Conservation (phyloP, 2,888 invertebrate genomes). For the Candidula unifasciata region DNA sequence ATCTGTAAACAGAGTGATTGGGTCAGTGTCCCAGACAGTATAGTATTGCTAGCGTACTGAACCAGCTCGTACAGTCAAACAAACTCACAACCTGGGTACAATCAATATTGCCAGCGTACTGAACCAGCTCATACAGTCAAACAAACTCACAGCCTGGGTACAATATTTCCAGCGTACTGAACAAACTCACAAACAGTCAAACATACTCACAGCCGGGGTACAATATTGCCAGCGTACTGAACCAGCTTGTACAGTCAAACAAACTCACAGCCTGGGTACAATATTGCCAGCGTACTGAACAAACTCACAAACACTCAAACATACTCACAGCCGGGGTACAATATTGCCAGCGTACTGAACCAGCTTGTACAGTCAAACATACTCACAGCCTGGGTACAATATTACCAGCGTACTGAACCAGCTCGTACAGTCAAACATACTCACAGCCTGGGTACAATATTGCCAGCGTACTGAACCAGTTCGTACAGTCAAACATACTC, state of each 20-base stretch:
- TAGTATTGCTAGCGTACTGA: too few species aligned
- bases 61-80: too few species aligned
- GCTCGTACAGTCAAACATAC: too few species aligned
- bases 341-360: slow-evolving; percentile 99
- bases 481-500: too few species aligned
- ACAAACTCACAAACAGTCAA: neutral
- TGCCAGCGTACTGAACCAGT: too few species aligned
- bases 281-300: neutral
- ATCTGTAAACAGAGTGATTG: too few species aligned
- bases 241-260: slow-evolving; percentile 98
- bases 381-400: slow-evolving; percentile 94
- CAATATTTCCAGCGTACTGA: neutral
- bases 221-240: slow-evolving; percentile 99
- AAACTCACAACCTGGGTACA: too few species aligned
- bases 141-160: neutral
- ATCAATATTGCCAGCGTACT: neutral
- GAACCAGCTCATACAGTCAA: neutral
- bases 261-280: slow-evolving; percentile 93
- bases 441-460: too few species aligned
- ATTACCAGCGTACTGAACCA: too few species aligned
- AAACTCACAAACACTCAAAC: neutral
- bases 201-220: slow-evolving; percentile 89
- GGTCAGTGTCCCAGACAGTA: too few species aligned
- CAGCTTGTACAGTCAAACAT: slow-evolving; percentile 96
- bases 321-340: slow-evolving; percentile 91